A percentile compares a stretch with the other conserved stretches of the same genome.
These are phyloP conservation scores for Agrotis puta DNA, from an alignment of 2,888 invertebrate species.

Conservation along the genomic window DNA sequence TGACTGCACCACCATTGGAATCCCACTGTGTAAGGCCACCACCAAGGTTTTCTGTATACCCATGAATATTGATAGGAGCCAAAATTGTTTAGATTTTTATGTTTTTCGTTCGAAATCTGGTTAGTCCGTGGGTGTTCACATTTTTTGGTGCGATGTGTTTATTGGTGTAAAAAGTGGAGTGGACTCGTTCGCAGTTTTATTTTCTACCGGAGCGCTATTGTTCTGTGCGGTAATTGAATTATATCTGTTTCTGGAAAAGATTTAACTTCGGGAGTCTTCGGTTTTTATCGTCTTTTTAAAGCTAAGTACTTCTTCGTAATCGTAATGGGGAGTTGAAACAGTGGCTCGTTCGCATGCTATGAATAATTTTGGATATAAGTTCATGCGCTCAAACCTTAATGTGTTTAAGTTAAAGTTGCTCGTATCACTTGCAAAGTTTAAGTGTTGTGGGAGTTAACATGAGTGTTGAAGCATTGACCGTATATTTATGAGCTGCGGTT, in stretches of 20 bases:
- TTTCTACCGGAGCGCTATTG: slow-evolving; percentile 57
- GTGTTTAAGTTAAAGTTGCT: slow-evolving; percentile 36
- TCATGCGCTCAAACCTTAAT: slow-evolving; percentile 10
- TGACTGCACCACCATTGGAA: slow-evolving; percentile 77
- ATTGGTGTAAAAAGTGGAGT: slow-evolving; percentile 63
- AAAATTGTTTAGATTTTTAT: slow-evolving; percentile 81
- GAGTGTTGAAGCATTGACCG: slow-evolving; percentile 30
- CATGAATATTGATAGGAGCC: slow-evolving; percentile 83
- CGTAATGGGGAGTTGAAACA: slow-evolving; percentile 5
- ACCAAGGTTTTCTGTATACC: slow-evolving; percentile 82
- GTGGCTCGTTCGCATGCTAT: not conserved
- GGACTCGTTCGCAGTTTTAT: slow-evolving; percentile 49
- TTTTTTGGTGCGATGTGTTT: slow-evolving; percentile 66
- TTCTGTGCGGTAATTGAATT: slow-evolving; percentile 63
- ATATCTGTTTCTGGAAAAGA: slow-evolving; percentile 65
- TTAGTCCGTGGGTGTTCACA: slow-evolving; percentile 78
- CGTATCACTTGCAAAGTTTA: slow-evolving; percentile 29
- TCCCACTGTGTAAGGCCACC: slow-evolving; percentile 82
- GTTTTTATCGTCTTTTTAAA: slow-evolving; percentile 48
- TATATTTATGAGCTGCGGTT: slow-evolving; percentile 9
- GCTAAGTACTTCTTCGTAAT: slow-evolving; percentile 59
- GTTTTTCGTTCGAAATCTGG: slow-evolving; percentile 71
- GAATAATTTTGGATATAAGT: slow-evolving; percentile 18
- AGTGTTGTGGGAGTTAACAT: slow-evolving; percentile 19
- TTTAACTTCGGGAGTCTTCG: slow-evolving; percentile 21